phyloP scores from a whole-genome alignment of 2,797 vertebrate genomes.

The Rhynchotus rufescens region DNA sequence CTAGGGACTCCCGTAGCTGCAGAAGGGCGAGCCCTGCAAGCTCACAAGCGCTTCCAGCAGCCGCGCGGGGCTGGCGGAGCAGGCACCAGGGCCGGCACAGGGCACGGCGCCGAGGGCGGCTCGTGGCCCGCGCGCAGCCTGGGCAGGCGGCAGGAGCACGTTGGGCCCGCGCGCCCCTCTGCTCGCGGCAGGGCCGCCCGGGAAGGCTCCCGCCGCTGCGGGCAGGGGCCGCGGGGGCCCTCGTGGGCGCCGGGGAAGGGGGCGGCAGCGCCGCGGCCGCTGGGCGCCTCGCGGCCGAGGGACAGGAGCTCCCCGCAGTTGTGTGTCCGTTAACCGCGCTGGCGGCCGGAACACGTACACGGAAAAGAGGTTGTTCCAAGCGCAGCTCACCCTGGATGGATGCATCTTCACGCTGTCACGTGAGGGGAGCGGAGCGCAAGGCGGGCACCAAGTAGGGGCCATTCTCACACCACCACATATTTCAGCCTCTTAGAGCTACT shows the following conservation, averaged over 20 bases:
- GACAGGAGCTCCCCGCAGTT: accelerated
- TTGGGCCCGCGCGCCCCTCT: too few species aligned
- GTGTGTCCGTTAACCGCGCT: accelerated
- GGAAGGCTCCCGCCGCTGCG: too few species aligned
- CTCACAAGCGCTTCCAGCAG: not conserved
- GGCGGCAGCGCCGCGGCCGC: too few species aligned
- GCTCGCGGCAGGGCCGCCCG: too few species aligned
- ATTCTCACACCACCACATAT: not conserved
- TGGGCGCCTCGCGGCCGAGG: not conserved
- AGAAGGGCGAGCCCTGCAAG: not conserved
- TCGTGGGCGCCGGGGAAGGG: too few species aligned
- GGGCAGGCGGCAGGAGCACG: too few species aligned
- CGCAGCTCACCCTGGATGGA: not conserved
- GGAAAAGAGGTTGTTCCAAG: not conserved
- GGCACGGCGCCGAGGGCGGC: too few species aligned
- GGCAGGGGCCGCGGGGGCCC: too few species aligned
- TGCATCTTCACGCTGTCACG: accelerated
- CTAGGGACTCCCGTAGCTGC: not conserved
- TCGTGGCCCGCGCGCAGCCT: too few species aligned
- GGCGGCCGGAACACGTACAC: not conserved
- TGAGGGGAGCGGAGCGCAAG: not conserved
- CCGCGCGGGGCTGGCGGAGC: too few species aligned
- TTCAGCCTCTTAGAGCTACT: not conserved
- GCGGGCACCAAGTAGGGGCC: not conserved
- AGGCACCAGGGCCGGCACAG: too few species aligned